Percentiles rank a stretch among this genome's conserved stretches.
These are phyloP conservation scores for Sphaeramia orbicularis DNA, from an alignment of 2,797 vertebrate species.

Conservation along the genomic window DNA sequence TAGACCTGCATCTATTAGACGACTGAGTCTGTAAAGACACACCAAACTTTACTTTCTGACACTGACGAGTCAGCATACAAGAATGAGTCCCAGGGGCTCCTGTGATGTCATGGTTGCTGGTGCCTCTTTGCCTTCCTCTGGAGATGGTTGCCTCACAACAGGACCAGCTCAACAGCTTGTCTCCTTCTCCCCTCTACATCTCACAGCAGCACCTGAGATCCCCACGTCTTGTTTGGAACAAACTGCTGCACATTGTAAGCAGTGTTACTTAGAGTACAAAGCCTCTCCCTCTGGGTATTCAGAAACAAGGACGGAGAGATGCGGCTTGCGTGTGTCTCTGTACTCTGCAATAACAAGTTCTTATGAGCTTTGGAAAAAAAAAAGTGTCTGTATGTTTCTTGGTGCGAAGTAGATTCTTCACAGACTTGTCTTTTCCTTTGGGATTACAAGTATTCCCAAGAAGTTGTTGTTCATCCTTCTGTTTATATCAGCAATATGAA, in stretches of 20 bases:
- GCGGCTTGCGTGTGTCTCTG: conserved; percentile 34
- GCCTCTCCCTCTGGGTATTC: conserved; percentile 61
- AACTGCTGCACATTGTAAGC: conserved; percentile 57
- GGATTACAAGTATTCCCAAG: conserved; percentile 62
- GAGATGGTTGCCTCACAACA: conserved; percentile 79
- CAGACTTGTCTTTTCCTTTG: conserved; percentile 53
- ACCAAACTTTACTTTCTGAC: conserved; percentile 69
- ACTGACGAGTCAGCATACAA: conserved; percentile 56
- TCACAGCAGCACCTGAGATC: conserved; percentile 58
- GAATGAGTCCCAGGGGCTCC: conserved; percentile 53
- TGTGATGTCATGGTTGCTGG: conserved; percentile 68
- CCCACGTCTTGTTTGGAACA: conserved; percentile 66
- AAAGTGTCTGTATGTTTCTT: conserved; percentile 42
- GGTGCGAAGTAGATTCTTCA: conserved; percentile 47
- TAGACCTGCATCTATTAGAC: conserved; percentile 34
- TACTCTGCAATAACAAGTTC: conserved; percentile 57
- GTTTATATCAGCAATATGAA: conserved; percentile 55
- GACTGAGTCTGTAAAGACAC: conserved; percentile 25
- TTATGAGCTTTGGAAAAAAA: conserved; percentile 40
- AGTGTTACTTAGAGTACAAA: conserved; percentile 71
- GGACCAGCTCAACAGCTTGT: conserved; percentile 56
- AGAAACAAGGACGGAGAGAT: conserved; percentile 55
- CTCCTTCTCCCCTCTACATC: conserved; percentile 53
- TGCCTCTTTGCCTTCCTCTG: conserved; percentile 58
- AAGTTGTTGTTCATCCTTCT: conserved; percentile 64